Conservation (phyloP, 2,113 vertebrate genomes). For the Mustela nigripes region DNA sequence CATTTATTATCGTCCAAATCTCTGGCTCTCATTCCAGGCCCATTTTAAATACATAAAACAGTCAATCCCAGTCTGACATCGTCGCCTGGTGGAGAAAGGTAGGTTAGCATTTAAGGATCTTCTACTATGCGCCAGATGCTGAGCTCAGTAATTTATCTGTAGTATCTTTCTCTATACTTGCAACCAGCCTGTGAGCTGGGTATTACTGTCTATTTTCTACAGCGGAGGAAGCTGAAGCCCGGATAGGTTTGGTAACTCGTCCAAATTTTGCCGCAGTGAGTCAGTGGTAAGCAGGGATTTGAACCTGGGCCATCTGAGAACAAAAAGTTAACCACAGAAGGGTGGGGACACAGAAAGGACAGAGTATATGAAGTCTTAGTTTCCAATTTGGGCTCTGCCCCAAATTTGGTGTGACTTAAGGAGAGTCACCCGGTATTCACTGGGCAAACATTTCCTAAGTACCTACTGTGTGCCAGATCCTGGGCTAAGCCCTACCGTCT, state of each 20-base stretch:
- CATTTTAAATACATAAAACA: conserved; percentile 13
- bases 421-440: not conserved
- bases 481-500: not conserved
- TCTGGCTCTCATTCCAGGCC: conserved; percentile 38
- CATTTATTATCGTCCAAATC: conserved; percentile 45
- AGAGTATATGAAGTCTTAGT: not conserved
- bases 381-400: not conserved
- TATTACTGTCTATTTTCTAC: not conserved
- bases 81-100: not conserved
- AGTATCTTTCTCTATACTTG: conserved; percentile 39
- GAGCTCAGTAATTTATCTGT: not conserved
- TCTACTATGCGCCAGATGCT: not conserved
- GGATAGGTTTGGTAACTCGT: not conserved
- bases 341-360: not conserved
- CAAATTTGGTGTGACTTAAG: conserved; percentile 23
- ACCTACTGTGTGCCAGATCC: not conserved
- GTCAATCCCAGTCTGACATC: not conserved
- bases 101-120: conserved; percentile 28
- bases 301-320: not conserved
- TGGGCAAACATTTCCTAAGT: conserved; percentile 25
- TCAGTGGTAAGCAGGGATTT: not conserved
- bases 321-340: not conserved
- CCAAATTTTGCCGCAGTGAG: not conserved
- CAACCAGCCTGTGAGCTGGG: not conserved
- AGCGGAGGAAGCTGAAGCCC: conserved; percentile 21